Evolutionary conservation across 1,140 invertebrate genomes (phyloP), one percentile per base, ranked within the genome.

Genomic region (Linepithema humile): DNA sequence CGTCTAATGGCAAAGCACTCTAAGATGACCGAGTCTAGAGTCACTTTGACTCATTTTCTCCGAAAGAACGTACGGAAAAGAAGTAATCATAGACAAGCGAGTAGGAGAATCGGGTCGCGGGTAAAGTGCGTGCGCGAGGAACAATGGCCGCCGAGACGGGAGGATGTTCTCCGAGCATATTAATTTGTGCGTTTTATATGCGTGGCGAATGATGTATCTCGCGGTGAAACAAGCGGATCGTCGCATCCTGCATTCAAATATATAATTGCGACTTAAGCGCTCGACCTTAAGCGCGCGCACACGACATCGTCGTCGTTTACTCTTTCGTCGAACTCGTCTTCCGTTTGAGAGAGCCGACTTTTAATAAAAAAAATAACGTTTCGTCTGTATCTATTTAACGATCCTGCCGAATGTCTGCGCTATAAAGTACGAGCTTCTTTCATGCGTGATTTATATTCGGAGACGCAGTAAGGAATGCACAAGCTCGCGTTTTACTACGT

Each of bases 111-210:
- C 67, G 69, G 77, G 72, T 74, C 70, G 70, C 45, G 67, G 29
- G 0, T 77, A 69, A 69, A 80, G 50, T 80, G 75, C 75, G 64
- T 80, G 64, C 35, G 48, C 35, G n/a, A 80, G 26, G 48, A 80
- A 80, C 64, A 80, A 80, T 80, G 64, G 75, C 75, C 64, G 75
- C 38, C 64, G 64, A 69, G 75, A 78, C 23, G 75, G 45, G 69
- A 48, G 48, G 48, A 53, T 48, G 35, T 57, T 15, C 53, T 26
- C 64, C 48, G 40, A 55, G 75, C 64, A 80, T 40, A 53, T 80
- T 80, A 80, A 80, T 80, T 80, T 80, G 48, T 80, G n/a, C 64
- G 75, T 55, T 80, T 80, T 80, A 80, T 55, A 80, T 80, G 48
- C 64, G 26, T 43, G 75, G 64, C 26, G 64, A 80, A 80, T 80